Conservation (phyloP, 2,113 vertebrate species). For the Cebidichthys violaceus region DNA sequence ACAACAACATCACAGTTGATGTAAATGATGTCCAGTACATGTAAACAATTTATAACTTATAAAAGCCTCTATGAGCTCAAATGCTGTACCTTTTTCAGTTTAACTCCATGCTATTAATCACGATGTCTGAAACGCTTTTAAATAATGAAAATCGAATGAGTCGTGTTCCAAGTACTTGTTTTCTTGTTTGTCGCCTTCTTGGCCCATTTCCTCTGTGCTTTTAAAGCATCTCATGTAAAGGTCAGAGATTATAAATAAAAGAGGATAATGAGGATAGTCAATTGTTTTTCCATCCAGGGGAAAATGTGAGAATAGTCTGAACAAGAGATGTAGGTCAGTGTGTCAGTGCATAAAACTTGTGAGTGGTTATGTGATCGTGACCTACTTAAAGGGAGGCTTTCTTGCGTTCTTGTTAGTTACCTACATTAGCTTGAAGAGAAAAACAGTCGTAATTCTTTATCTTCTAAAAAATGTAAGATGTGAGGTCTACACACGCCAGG, state of each 20-base stretch:
- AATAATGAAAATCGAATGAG: too few relatives aligned
- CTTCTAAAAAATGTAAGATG: not conserved
- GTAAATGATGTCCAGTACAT: too few relatives aligned
- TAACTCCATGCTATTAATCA: too few relatives aligned
- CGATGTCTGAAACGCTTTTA: too few relatives aligned
- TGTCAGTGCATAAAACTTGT: slow-evolving; percentile 54
- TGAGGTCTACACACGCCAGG: not conserved
- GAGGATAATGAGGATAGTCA: not conserved
- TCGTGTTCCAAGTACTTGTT: not conserved
- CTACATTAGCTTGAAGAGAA: not conserved
- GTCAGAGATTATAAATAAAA: too few relatives aligned
- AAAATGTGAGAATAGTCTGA: slow-evolving; percentile 13
- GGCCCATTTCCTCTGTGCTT: not conserved
- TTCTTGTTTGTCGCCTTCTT: not conserved
- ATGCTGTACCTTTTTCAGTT: too few relatives aligned
- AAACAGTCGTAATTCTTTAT: not conserved
- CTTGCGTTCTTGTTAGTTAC: not conserved
- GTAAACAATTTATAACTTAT: too few relatives aligned
- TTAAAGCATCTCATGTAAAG: slow-evolving; percentile 5
- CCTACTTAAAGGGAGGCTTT: slow-evolving; percentile 57
- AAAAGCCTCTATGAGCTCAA: too few relatives aligned
- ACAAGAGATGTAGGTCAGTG: slow-evolving; percentile 69
- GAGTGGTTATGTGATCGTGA: slow-evolving; percentile 68
- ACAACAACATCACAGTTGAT: too few relatives aligned
- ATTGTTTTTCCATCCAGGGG: slow-evolving; percentile 4